A percentile compares a stretch with the other conserved stretches of the same genome.
These are phyloP conservation scores for Xestia xanthographa DNA, from an alignment of 2,888 invertebrate species.

Conservation along the genomic window DNA sequence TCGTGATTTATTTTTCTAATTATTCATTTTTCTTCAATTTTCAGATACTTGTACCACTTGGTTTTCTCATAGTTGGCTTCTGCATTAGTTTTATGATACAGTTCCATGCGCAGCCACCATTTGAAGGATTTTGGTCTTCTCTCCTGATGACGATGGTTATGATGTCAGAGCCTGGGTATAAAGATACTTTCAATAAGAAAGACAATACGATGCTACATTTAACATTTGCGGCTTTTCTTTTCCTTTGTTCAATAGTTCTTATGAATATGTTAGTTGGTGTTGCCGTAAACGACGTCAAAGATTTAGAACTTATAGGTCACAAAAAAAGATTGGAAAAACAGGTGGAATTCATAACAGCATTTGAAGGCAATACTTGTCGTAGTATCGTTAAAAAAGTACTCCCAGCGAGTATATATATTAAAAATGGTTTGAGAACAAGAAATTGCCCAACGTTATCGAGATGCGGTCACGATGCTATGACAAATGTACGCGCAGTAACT, in stretches of 20 bases:
- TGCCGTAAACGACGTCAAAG: constrained; percentile 90
- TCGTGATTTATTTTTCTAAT: not conserved
- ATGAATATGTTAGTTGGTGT: constrained; percentile 91
- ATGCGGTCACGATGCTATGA: constrained; percentile 46
- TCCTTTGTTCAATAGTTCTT: constrained; percentile 83
- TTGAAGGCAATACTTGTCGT: constrained; percentile 61
- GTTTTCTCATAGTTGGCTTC: constrained; percentile 89
- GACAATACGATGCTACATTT: constrained; percentile 82
- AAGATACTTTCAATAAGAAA: constrained; percentile 48
- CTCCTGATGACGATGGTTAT: constrained; percentile 90
- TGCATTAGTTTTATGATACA: constrained; percentile 89
- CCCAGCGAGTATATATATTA: constrained; percentile 37
- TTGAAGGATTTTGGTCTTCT: constrained; percentile 87
- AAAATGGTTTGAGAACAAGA: constrained; percentile 17
- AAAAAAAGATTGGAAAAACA: constrained; percentile 89
- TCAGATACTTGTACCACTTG: constrained; percentile 87
- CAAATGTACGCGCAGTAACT: constrained; percentile 36
- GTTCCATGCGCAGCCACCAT: constrained; percentile 85
- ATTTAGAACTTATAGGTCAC: constrained; percentile 88
- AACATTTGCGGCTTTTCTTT: constrained; percentile 87
- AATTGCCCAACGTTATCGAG: constrained; percentile 25
- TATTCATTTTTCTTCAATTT: constrained; percentile 62
- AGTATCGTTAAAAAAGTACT: constrained; percentile 53
- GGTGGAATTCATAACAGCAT: constrained; percentile 84
- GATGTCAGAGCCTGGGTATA: constrained; percentile 91